phyloP scores from a whole-genome alignment of 64 coral and sea anemone genomes.

The Montipora foliosa region DNA sequence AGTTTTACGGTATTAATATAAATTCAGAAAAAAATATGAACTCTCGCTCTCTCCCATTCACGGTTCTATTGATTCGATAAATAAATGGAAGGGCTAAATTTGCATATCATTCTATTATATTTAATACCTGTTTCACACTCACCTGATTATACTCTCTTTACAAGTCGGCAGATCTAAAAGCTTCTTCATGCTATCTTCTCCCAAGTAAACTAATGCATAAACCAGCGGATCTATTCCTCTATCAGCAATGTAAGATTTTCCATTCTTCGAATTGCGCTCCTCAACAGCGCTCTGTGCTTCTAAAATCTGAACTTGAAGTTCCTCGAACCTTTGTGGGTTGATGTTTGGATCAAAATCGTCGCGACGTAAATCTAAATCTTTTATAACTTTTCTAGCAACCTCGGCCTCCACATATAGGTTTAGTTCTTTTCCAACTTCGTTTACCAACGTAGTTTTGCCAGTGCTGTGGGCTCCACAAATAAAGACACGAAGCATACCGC shows the following conservation, averaged over 20 bases:
- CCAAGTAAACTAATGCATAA: conserved; percentile 85
- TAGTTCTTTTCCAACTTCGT: conserved; percentile 54
- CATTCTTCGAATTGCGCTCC: conserved; percentile 11
- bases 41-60: no score
- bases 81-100: background rate
- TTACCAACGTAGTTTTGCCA: conserved; percentile 88
- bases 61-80: no score
- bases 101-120: no score
- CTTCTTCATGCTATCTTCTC: conserved; percentile 35
- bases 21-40: no score
- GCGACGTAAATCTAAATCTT: conserved; percentile 64
- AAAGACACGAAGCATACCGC: conserved; percentile 70
- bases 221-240: conserved; percentile 89
- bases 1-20: no score
- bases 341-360: conserved; percentile 90
- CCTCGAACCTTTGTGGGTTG: conserved; percentile 73
- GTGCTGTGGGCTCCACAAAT: conserved; percentile 96
- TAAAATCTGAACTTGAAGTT: conserved; percentile 84
- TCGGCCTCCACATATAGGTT: conserved; percentile 68
- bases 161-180: conserved; percentile 55
- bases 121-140: background rate
- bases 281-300: conserved; percentile 70
- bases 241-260: conserved; percentile 80
- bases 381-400: conserved; percentile 84
- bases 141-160: conserved; percentile 84